Percentiles rank a stretch among this genome's conserved stretches.
Conservation (phyloP, 2,113 vertebrate genomes). For the Semicossyphus pulcher region DNA sequence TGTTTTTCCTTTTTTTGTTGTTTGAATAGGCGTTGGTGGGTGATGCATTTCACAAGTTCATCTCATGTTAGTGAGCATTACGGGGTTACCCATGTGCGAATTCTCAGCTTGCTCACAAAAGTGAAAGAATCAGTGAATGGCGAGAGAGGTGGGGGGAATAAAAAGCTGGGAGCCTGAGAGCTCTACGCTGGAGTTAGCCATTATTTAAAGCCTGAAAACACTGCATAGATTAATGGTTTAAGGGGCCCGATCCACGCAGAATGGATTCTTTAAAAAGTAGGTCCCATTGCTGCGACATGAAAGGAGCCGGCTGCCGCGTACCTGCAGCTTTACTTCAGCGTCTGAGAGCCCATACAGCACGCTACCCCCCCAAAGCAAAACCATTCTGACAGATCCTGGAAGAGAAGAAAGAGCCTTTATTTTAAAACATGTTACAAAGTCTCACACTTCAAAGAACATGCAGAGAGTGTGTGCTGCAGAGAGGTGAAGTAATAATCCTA, state of each 20-base stretch:
- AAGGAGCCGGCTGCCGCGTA: constrained; percentile 47
- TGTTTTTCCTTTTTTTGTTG: constrained; percentile 27
- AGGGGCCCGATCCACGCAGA: constrained; percentile 60
- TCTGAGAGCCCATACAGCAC: not conserved
- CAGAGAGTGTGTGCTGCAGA: not conserved
- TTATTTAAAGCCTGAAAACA: constrained; percentile 69
- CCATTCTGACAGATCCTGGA: not conserved
- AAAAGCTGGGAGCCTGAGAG: constrained; percentile 54
- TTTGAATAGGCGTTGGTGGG: constrained; percentile 68
- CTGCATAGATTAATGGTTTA: constrained; percentile 74
- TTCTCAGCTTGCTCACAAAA: constrained; percentile 80
- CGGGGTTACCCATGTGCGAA: constrained; percentile 75
- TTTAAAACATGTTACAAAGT: not conserved
- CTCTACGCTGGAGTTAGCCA: constrained; percentile 50
- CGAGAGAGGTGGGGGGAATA: not conserved
- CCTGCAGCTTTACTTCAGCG: constrained; percentile 51
- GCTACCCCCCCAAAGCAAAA: not conserved
- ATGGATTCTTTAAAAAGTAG: constrained; percentile 57
- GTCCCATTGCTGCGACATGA: constrained; percentile 57
- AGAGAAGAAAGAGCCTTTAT: not conserved
- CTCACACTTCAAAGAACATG: not conserved
- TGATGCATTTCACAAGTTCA: constrained; percentile 78
- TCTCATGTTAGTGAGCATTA: constrained; percentile 72
- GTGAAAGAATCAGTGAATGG: constrained; percentile 72
- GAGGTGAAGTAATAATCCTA: not conserved